Percentiles rank a stretch among this genome's conserved stretches.
Evolutionary conservation across 1,140 invertebrate species (phyloP).

Genomic region (Platyura marginata): DNA sequence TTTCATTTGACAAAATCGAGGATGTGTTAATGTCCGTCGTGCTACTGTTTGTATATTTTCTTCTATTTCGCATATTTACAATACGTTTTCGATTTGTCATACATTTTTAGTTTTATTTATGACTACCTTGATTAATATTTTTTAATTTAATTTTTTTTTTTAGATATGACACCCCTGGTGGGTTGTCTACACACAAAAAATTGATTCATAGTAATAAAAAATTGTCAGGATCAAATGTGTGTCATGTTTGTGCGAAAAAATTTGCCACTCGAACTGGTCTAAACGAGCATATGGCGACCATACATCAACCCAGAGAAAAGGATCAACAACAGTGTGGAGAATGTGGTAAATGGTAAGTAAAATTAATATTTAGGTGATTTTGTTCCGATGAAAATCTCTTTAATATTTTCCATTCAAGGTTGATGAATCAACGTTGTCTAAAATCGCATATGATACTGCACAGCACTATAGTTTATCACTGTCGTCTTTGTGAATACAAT

Average conservation of each 20-base stretch:
- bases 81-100: too few relatives aligned
- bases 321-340: conserved; percentile 1
- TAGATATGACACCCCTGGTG: conserved; percentile 2
- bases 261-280: conserved; percentile 1
- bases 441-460: conserved; percentile 4
- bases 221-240: background rate
- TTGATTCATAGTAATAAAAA: background rate
- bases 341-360: conserved; percentile 2
- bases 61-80: too few relatives aligned
- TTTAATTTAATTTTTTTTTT: background rate
- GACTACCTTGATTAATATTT: too few relatives aligned
- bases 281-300: conserved; percentile 1
- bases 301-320: conserved; percentile 1
- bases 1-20: background rate
- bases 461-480: background rate
- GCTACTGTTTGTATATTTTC: too few relatives aligned
- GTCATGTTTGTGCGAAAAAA: conserved; percentile 1
- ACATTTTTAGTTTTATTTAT: too few relatives aligned
- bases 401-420: background rate
- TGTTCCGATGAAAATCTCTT: too few relatives aligned
- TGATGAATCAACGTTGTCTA: conserved; percentile 1
- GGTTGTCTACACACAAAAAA: conserved; percentile 2
- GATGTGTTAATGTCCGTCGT: background rate
- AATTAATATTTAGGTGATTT: background rate
- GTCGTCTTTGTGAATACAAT: conserved; percentile 1